These are phyloP conservation scores for Pollimyrus isidori DNA, from an alignment of 2,113 vertebrate genomes.

Conservation along the genomic window DNA sequence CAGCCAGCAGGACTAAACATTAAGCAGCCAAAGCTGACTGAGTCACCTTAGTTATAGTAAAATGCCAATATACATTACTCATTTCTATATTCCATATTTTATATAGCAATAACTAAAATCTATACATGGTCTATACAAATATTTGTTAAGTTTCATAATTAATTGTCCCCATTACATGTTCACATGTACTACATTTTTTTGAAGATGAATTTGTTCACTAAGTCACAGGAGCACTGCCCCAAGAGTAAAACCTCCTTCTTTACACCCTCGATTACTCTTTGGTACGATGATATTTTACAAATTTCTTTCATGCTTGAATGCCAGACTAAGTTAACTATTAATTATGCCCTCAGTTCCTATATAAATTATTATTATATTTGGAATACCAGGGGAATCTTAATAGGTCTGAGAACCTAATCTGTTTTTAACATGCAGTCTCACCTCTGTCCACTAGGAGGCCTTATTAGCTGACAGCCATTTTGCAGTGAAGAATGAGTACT, in stretches of 20 bases:
- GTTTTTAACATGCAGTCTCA: not conserved
- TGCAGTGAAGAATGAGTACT: not conserved
- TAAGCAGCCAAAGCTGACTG: too few relatives aligned
- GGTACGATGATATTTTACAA: not conserved
- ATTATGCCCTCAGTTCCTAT: not conserved
- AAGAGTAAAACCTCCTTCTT: not conserved
- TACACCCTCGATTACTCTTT: not conserved
- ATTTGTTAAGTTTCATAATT: not conserved
- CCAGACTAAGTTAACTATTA: not conserved
- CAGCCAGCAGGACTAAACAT: too few relatives aligned
- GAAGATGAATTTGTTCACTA: not conserved
- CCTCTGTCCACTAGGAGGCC: not conserved
- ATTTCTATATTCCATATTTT: not conserved
- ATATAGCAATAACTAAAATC: not conserved
- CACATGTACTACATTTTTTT: not conserved
- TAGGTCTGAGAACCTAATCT: not conserved
- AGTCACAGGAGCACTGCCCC: not conserved
- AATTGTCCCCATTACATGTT: not conserved
- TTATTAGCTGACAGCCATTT: not conserved
- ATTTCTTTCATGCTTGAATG: not conserved
- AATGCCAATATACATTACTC: not conserved
- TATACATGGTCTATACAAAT: not conserved
- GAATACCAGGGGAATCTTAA: not conserved
- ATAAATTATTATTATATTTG: not conserved
- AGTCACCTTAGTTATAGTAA: too few relatives aligned